Base-by-base conservation (phyloP, 2,888 invertebrate genomes). In the Agrochola lota region DNA sequence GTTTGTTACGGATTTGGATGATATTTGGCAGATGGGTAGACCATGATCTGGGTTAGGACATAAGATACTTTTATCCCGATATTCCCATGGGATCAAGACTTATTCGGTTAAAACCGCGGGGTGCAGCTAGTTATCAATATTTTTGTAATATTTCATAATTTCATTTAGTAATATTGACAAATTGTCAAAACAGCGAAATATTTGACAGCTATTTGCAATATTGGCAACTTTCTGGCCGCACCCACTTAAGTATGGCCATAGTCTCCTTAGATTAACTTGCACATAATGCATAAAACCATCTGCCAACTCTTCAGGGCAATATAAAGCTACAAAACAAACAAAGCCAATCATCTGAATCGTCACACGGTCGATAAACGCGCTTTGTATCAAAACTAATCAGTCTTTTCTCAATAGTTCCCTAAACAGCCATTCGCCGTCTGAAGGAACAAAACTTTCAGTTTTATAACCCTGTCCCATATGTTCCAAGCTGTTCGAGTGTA, bases 351-450 rank as follows among this genome's bases (percentile, higher is more conserved):
- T 78, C 72, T 46, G n/a, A 63, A 74, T 78, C 72, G 77, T 73
- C 30, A 7, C 55, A 66, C 67, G 84, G 70, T 71, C 84, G 35
- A 84, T 85, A 78, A 82, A 78, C 66, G 59, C 70, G 63, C 49
- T 60, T 85, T 75, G 85, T 72, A 85, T 84, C 55, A 75, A 75
- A 86, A 86, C 77, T 83, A 86, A 85, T 79, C 86, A 86, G 76
- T 71, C 30, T 59, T 43, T 46, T 81, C 69, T 62, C 70, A 87
- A 85, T 62, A 72, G 78, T 76, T 86, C 87, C 88, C 87, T 74
- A 43, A 81, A 78, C 83, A 81, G 75, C 87, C 52, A 80, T 88
- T 84, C 64, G 26, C 68, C 68, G 78, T 77, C 78, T 78, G 74
- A 74, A 79, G 67, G 57, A 59, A 63, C 70, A 67, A 87, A 87